Evolutionary conservation across 2,888 invertebrate genomes (phyloP).

Genomic region (Anagyrus pseudococci): DNA sequence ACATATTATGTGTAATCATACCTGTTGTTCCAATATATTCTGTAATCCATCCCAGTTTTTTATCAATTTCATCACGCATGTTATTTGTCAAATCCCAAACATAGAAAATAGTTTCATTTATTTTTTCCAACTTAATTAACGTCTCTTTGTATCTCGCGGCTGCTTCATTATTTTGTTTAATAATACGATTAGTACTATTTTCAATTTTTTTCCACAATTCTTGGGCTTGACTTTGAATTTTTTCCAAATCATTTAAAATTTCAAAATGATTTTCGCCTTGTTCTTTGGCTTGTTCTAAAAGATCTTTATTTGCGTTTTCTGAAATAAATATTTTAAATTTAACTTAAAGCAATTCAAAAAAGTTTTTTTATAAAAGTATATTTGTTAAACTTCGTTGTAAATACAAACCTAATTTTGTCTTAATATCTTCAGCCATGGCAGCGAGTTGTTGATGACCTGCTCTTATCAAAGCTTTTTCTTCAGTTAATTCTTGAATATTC

Average conservation of each 20-base stretch:
- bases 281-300: constrained; percentile 63
- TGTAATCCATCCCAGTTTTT: constrained; percentile 57
- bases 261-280: constrained; percentile 65
- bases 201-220: constrained; percentile 67
- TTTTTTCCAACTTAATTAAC: constrained; percentile 63
- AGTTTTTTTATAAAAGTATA: neutral
- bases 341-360: neutral
- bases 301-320: constrained; percentile 64
- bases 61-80: constrained; percentile 54
- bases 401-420: constrained; percentile 63
- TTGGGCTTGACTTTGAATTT: constrained; percentile 65
- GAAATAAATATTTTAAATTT: constrained; percentile 17
- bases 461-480: constrained; percentile 68
- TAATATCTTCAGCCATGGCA: constrained; percentile 66
- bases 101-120: constrained; percentile 64
- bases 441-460: constrained; percentile 67
- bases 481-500: constrained; percentile 66
- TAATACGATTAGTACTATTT: constrained; percentile 57
- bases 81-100: constrained; percentile 52
- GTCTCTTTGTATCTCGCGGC: constrained; percentile 63
- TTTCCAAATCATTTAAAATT: constrained; percentile 65
- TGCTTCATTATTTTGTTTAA: constrained; percentile 63
- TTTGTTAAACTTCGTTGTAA: constrained; percentile 15
- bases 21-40: constrained; percentile 56
- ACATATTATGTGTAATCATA: constrained; percentile 27